Percentiles rank a stretch among this genome's conserved stretches.
Conservation (phyloP, 2,113 vertebrate genomes). For the Catagonus wagneri region DNA sequence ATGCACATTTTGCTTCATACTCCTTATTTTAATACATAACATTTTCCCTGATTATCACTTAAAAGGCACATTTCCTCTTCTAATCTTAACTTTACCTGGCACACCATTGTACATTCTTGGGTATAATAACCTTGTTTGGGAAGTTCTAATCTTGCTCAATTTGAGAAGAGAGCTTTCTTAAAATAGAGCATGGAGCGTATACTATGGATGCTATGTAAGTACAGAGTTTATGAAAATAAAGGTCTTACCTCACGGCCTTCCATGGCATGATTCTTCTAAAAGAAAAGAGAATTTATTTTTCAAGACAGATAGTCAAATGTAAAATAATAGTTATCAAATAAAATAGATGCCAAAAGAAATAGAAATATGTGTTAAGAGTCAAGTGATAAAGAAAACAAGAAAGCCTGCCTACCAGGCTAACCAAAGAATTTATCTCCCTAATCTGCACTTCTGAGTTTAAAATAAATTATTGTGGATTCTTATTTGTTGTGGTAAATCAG, state of each 20-base stretch:
- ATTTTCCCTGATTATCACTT: neutral
- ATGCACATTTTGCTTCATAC: neutral
- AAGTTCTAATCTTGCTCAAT: neutral
- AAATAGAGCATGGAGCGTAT: neutral
- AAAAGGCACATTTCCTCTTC: neutral
- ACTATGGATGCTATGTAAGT: too few species aligned
- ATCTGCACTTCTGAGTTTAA: neutral
- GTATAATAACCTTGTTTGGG: neutral
- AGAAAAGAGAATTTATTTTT: conserved; percentile 33
- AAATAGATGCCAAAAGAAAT: neutral
- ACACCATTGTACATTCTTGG: neutral
- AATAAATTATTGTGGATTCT: neutral
- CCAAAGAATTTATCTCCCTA: neutral
- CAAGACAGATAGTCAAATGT: neutral
- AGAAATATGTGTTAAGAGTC: neutral
- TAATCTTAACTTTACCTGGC: neutral
- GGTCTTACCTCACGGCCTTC: neutral
- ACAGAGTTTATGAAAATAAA: neutral
- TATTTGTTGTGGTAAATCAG: neutral
- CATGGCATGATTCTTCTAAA: conserved; percentile 27
- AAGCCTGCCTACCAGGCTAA: neutral
- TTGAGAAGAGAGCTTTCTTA: neutral
- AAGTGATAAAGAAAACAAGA: neutral
- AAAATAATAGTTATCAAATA: conserved; percentile 5
- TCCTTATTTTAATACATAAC: neutral